phyloP scores from a whole-genome alignment of 1,140 invertebrate genomes.

The Zeugodacus cucurbitae region DNA sequence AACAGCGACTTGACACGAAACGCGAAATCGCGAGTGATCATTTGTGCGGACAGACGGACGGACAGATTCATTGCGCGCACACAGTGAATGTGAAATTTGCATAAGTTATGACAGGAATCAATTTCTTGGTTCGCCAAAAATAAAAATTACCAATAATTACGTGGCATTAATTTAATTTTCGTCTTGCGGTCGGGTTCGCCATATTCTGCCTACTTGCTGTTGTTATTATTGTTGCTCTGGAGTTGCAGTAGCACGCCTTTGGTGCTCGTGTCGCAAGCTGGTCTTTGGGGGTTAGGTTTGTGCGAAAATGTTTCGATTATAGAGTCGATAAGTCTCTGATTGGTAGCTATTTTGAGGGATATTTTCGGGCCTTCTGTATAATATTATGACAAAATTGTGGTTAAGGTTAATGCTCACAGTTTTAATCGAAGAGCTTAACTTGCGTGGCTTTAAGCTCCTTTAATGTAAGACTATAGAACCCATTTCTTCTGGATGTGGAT shows the following conservation, averaged over 20 bases:
- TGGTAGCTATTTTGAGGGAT: too few species aligned
- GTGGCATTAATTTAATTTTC: slow-evolving; percentile 44
- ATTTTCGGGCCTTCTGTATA: too few species aligned
- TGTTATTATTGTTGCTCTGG: background rate
- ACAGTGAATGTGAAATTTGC: slow-evolving; percentile 41
- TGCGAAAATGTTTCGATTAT: background rate
- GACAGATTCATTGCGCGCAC: background rate
- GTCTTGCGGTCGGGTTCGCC: background rate
- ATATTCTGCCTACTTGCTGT: background rate
- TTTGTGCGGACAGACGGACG: background rate
- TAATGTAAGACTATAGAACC: too few species aligned
- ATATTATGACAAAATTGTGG: too few species aligned
- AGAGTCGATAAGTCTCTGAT: background rate
- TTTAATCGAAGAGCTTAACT: too few species aligned
- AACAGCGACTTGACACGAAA: slow-evolving; percentile 15
- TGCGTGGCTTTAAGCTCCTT: too few species aligned
- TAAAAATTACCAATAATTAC: slow-evolving; percentile 45
- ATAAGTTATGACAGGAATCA: slow-evolving; percentile 45
- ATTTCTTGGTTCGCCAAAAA: slow-evolving; percentile 41
- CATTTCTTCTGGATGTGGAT: too few species aligned
- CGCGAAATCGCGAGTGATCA: background rate
- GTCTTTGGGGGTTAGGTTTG: background rate
- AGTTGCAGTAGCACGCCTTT: slow-evolving; percentile 1
- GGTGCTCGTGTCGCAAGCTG: background rate
- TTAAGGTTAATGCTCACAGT: too few species aligned